These are phyloP conservation scores for Semaprochilodus insignis DNA, from an alignment of 2,797 vertebrate genomes.

Conservation along the genomic window DNA sequence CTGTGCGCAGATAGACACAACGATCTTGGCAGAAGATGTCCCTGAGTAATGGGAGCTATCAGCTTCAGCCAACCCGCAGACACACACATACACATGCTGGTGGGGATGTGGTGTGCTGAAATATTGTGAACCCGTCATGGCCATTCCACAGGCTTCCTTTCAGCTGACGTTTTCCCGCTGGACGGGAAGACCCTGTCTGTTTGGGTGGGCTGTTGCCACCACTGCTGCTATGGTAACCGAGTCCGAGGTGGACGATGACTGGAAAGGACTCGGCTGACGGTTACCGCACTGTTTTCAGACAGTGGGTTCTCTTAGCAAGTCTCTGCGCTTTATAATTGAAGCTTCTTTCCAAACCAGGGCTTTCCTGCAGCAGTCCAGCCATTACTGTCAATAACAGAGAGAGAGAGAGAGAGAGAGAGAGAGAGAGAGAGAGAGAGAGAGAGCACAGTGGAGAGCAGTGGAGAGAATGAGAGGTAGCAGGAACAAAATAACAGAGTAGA, in stretches of 20 bases:
- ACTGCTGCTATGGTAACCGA: conserved; percentile 48
- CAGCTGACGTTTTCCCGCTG: conserved; percentile 55
- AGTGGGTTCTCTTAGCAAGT: conserved; percentile 36
- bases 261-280: conserved; percentile 51
- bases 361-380: background rate
- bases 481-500: too few relatives aligned
- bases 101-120: conserved; percentile 53
- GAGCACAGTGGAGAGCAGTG: background rate
- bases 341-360: conserved; percentile 4
- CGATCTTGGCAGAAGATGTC: conserved; percentile 12
- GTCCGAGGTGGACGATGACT: conserved; percentile 51
- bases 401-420: conserved; percentile 24
- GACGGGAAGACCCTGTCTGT: conserved; percentile 54
- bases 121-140: conserved; percentile 48
- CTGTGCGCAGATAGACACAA: conserved; percentile 17
- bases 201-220: conserved; percentile 59
- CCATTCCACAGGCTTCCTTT: conserved; percentile 55
- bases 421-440: conserved; percentile 14
- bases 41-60: background rate
- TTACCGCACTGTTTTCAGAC: conserved; percentile 38
- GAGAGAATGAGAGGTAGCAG: too few relatives aligned
- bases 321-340: conserved; percentile 36
- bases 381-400: conserved; percentile 11
- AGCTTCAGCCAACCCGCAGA: conserved; percentile 26
- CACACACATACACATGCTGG: conserved; percentile 38